phyloP scores from a whole-genome alignment of 2,113 vertebrate species.

The Ascaphus truei region DNA sequence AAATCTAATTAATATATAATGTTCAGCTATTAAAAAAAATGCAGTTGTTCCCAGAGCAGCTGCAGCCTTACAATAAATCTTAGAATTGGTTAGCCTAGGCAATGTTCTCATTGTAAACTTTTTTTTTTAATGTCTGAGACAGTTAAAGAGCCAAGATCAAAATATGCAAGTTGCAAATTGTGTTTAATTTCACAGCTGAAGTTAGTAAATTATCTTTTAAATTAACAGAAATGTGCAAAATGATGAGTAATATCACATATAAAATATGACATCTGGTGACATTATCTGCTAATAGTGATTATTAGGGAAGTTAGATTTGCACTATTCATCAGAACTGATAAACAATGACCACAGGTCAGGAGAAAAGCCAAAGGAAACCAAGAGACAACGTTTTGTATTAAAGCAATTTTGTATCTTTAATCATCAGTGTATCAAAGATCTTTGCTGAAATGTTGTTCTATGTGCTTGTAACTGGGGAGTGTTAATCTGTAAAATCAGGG shows the following conservation, averaged over 20 bases:
- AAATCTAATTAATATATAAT: too few species aligned
- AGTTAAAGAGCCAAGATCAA: not conserved
- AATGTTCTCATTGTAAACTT: not conserved
- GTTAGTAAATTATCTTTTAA: conserved; percentile 1
- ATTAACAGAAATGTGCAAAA: not conserved
- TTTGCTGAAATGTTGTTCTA: too few species aligned
- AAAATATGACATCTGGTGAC: not conserved
- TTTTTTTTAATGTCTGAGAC: not conserved
- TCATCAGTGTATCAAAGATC: too few species aligned
- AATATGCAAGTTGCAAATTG: not conserved
- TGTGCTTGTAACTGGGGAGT: too few species aligned
- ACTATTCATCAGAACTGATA: not conserved
- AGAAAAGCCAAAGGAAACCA: too few species aligned
- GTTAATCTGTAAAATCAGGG: too few species aligned
- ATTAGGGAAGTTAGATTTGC: not conserved
- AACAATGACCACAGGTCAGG: too few species aligned
- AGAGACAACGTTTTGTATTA: too few species aligned
- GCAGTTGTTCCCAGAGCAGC: not conserved
- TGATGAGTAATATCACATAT: not conserved
- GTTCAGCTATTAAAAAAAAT: too few species aligned
- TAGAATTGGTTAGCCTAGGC: not conserved
- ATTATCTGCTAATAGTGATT: not conserved
- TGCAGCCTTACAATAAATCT: not conserved
- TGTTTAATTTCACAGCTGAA: not conserved
- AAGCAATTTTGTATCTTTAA: too few species aligned